phyloP scores from a whole-genome alignment of 2,113 vertebrate species.

The Noturus placidus region DNA sequence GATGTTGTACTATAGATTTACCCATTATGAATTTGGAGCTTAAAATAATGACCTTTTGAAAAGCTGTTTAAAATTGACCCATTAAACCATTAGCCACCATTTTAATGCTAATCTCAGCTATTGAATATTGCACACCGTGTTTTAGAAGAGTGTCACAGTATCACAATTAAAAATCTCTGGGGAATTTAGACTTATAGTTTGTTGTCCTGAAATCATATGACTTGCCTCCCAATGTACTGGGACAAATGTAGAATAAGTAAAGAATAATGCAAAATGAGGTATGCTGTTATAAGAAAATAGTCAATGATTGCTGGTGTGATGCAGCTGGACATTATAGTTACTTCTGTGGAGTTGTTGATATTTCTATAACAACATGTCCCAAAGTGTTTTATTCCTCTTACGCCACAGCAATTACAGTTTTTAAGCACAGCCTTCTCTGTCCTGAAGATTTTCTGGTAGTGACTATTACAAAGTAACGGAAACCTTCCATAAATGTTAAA shows the following conservation, averaged over 20 bases:
- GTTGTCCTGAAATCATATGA: neutral
- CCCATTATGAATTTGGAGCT: constrained; percentile 48
- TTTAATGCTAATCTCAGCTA: neutral
- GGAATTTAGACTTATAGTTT: neutral
- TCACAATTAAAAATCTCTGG: neutral
- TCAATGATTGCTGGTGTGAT: neutral
- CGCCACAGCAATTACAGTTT: neutral
- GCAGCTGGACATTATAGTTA: neutral
- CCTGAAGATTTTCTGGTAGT: neutral
- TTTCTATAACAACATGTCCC: neutral
- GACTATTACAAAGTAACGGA: neutral
- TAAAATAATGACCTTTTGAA: constrained; percentile 36
- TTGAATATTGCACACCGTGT: neutral
- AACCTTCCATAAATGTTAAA: neutral
- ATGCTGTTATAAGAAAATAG: neutral
- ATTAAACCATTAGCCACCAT: neutral
- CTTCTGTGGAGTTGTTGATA: neutral
- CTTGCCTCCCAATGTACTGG: neutral
- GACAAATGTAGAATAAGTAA: neutral
- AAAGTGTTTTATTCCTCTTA: neutral
- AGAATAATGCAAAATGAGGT: neutral
- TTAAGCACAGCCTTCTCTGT: neutral
- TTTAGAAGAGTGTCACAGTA: neutral
- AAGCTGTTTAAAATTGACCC: constrained; percentile 41
- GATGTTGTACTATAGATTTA: constrained; percentile 59